Conservation (phyloP, 2,888 invertebrate genomes). For the Iselma pallidipennis region DNA sequence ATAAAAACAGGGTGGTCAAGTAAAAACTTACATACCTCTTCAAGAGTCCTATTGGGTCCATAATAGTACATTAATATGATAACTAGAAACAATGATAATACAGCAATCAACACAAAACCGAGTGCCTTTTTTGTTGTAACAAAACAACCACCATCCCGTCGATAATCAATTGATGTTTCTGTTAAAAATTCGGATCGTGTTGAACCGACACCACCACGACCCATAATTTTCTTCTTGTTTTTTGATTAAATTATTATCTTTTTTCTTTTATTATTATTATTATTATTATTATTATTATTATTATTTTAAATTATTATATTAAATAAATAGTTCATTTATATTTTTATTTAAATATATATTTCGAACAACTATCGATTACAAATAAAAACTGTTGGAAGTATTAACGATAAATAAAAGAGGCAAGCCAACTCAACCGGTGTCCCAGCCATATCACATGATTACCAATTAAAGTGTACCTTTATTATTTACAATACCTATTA, state of each 20-base stretch:
- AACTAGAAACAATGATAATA: slow-evolving; percentile 44
- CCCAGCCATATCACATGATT: slow-evolving; percentile 21
- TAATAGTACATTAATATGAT: slow-evolving; percentile 50
- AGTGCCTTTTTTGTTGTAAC: slow-evolving; percentile 63
- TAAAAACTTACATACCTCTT: slow-evolving; percentile 36
- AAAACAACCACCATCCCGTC: slow-evolving; percentile 65
- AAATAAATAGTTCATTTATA: no score
- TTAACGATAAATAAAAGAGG: slow-evolving; percentile 15
- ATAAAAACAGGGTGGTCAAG: neutral
- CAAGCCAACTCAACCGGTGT: slow-evolving; percentile 14
- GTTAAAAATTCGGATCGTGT: slow-evolving; percentile 66
- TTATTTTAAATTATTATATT: no score
- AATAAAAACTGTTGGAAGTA: neutral
- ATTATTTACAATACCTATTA: neutral
- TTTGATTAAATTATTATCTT: neutral
- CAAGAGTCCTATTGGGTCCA: slow-evolving; percentile 43
- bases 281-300: neutral
- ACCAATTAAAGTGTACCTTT: slow-evolving; percentile 8
- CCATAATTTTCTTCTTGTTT: slow-evolving; percentile 23
- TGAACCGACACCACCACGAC: slow-evolving; percentile 42
- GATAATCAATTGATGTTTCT: slow-evolving; percentile 62
- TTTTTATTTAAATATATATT: no score
- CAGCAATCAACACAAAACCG: slow-evolving; percentile 53
- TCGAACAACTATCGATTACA: no score
- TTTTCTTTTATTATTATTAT: neutral